A percentile compares a stretch with the other conserved stretches of the same genome.
phyloP scores from a whole-genome alignment of 2,888 invertebrate genomes.

The Microchrysa polita region DNA sequence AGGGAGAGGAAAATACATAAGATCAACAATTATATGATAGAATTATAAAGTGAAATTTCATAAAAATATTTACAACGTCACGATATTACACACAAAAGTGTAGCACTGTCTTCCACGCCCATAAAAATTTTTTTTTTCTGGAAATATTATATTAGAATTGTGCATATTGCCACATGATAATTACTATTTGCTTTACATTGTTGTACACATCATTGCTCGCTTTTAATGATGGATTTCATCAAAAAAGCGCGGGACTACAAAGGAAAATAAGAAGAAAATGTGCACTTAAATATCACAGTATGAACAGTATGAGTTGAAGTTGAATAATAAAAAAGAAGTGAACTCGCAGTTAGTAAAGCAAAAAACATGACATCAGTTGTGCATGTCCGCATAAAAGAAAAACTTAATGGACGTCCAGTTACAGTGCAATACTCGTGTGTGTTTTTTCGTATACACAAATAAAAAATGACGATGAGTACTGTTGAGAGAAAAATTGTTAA shows the following conservation, averaged over 20 bases:
- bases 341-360: conserved; percentile 6
- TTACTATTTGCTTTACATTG: not conserved
- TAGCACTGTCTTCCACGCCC: conserved; percentile 7
- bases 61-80: conserved; percentile 40
- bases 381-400: no score
- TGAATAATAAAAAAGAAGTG: conserved; percentile 11
- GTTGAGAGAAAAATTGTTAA: not conserved
- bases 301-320: conserved; percentile 2
- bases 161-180: not conserved
- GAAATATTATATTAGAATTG: not conserved
- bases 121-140: conserved; percentile 27
- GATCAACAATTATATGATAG: conserved; percentile 25
- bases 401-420: conserved; percentile 13
- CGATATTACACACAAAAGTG: not conserved
- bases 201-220: not conserved
- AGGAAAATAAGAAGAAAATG: conserved; percentile 2
- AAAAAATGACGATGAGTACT: conserved; percentile 10
- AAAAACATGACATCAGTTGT: not conserved
- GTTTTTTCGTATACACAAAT: conserved; percentile 15
- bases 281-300: conserved; percentile 40
- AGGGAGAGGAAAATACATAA: not conserved
- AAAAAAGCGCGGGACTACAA: not conserved
- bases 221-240: not conserved
- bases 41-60: conserved; percentile 26
- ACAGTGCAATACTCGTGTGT: conserved; percentile 8